A percentile compares a stretch with the other conserved stretches of the same genome.
These are phyloP conservation scores for Tetramorium parvispinum DNA, from an alignment of 1,140 invertebrate genomes.

Conservation along the genomic window DNA sequence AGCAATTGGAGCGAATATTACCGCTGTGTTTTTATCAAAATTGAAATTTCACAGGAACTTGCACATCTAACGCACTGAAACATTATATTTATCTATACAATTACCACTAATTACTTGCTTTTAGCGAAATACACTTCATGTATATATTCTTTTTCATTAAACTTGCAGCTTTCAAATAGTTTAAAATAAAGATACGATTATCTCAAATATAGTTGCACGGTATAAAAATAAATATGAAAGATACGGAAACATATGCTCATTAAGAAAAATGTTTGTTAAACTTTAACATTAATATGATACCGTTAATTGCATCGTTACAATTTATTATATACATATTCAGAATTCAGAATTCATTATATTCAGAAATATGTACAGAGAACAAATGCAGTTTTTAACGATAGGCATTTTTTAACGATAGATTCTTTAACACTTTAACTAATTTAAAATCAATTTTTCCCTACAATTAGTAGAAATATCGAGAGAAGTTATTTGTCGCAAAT, in stretches of 20 bases:
- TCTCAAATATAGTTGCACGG: neutral
- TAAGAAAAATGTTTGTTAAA: neutral
- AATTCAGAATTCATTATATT: no score
- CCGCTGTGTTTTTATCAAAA: neutral
- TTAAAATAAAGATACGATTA: neutral
- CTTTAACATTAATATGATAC: neutral
- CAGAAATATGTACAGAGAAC: neutral
- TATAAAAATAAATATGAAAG: neutral
- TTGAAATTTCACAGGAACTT: neutral
- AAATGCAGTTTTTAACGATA: neutral
- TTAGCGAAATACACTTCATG: neutral
- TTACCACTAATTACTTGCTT: neutral
- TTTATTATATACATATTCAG: neutral
- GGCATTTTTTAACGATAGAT: neutral
- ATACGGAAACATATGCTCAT: neutral
- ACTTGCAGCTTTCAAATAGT: neutral
- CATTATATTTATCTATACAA: neutral
- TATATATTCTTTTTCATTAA: neutral
- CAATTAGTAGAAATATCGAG: no score
- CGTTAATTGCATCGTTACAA: neutral
- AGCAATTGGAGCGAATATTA: slow-evolving; percentile 2
- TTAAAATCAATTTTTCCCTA: no score
- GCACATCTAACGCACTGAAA: neutral
- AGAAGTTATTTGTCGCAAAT: no score
- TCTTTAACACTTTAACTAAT: no score